phyloP scores from a whole-genome alignment of 2,797 vertebrate species.

The Clarias laeviceps region DNA sequence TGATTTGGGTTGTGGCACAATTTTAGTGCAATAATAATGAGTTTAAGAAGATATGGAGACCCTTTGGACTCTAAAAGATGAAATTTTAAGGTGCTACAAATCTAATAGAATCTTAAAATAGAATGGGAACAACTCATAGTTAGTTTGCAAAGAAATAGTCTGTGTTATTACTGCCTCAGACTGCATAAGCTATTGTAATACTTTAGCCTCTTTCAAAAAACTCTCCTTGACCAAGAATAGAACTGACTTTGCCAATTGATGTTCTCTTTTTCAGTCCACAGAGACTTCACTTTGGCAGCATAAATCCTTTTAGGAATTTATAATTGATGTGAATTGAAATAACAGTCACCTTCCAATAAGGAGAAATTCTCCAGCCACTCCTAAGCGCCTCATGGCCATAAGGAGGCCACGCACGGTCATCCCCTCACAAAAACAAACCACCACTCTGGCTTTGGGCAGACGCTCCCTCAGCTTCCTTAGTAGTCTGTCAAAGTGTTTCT shows the following conservation, averaged over 20 bases:
- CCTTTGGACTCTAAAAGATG: not conserved
- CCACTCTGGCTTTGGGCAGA: slow-evolving; percentile 94
- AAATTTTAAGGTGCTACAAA: not conserved
- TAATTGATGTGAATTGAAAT: not conserved
- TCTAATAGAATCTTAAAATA: not conserved
- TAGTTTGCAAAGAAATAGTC: not conserved
- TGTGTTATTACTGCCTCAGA: not conserved
- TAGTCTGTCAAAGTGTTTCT: slow-evolving; percentile 94
- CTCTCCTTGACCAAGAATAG: slow-evolving; percentile 80
- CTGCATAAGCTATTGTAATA: slow-evolving; percentile 52
- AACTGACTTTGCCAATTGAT: slow-evolving; percentile 50
- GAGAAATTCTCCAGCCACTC: slow-evolving; percentile 89
- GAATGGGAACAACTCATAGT: not conserved
- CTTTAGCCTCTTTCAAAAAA: slow-evolving; percentile 67
- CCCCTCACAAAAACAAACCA: slow-evolving; percentile 97
- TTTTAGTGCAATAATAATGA: slow-evolving; percentile 9
- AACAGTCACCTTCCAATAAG: slow-evolving; percentile 88
- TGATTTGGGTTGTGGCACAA: slow-evolving; percentile 49
- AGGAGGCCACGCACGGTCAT: slow-evolving; percentile 96
- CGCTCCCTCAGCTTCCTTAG: slow-evolving; percentile 91
- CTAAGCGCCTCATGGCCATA: slow-evolving; percentile 92
- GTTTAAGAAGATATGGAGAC: not conserved
- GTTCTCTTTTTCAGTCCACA: slow-evolving; percentile 60
- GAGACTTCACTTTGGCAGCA: slow-evolving; percentile 62
- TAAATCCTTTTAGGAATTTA: slow-evolving; percentile 20